Evolutionary conservation across 1,140 invertebrate species (phyloP).

Genomic region (Diprion similis): DNA sequence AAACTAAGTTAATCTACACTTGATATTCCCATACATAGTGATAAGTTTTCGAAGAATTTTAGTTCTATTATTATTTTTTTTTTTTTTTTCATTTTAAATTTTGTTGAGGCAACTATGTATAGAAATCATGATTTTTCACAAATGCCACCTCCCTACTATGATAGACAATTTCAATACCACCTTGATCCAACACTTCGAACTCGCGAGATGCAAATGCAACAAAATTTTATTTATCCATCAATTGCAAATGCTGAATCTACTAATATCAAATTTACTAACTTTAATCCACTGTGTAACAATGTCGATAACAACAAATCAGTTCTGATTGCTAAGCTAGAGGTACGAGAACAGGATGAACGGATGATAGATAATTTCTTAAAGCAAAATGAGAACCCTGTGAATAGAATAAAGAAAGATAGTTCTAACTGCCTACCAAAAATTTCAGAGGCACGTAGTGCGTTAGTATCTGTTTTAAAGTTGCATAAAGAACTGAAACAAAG

Average conservation of each 20-base stretch:
- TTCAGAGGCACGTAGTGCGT: conserved; percentile 44
- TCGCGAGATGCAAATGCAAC: not conserved
- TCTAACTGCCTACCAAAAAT: conserved; percentile 39
- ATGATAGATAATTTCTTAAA: conserved; percentile 42
- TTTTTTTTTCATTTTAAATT: not conserved
- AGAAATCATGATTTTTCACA: not conserved
- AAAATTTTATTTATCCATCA: not conserved
- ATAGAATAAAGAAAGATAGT: conserved; percentile 24
- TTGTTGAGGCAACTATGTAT: not conserved
- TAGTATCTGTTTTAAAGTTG: conserved; percentile 44
- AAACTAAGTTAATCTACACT: not conserved
- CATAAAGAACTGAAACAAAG: conserved; percentile 57
- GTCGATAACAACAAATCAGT: not conserved
- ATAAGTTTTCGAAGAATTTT: too few relatives aligned
- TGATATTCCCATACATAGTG: too few relatives aligned
- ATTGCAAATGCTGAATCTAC: not conserved
- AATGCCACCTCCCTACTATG: not conserved
- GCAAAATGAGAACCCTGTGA: conserved; percentile 11
- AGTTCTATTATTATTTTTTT: not conserved
- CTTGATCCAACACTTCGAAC: not conserved
- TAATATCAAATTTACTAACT: not conserved
- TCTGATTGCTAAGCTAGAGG: conserved; percentile 23
- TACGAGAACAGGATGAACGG: conserved; percentile 36
- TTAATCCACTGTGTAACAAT: not conserved
- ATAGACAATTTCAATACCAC: not conserved